phyloP scores from a whole-genome alignment of 2,113 vertebrate species.

The Euleptes europaea region DNA sequence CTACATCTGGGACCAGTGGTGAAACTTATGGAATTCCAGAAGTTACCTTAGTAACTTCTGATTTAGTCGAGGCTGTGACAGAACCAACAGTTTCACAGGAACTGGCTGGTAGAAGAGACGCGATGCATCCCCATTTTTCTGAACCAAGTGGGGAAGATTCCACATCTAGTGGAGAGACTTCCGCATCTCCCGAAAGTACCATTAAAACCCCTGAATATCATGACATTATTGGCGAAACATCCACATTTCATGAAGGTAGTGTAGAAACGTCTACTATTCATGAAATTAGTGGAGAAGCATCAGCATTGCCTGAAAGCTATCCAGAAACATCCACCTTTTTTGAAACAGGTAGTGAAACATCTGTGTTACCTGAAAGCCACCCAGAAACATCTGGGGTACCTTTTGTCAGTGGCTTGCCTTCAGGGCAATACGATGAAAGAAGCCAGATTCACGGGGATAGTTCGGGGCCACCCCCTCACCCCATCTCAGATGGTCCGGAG shows the following conservation, averaged over 20 bases:
- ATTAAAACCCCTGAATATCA: constrained; percentile 63
- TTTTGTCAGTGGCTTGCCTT: constrained; percentile 63
- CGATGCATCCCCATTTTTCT: constrained; percentile 63
- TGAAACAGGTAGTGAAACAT: constrained; percentile 61
- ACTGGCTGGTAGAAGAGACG: constrained; percentile 71
- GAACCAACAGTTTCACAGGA: constrained; percentile 71
- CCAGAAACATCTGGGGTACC: constrained; percentile 60
- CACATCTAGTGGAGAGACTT: constrained; percentile 56
- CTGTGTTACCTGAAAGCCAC: constrained; percentile 62
- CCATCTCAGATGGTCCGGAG: constrained; percentile 5
- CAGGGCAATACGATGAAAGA: constrained; percentile 58
- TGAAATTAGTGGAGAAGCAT: constrained; percentile 61
- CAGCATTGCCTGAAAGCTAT: constrained; percentile 66
- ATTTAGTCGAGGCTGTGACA: constrained; percentile 74
- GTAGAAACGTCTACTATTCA: constrained; percentile 55
- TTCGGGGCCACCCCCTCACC: constrained; percentile 48
- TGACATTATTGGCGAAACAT: constrained; percentile 64
- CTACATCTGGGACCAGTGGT: constrained; percentile 64
- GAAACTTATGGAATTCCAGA: constrained; percentile 74
- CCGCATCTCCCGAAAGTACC: constrained; percentile 65
- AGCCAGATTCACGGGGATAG: constrained; percentile 51
- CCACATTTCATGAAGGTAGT: constrained; percentile 64
- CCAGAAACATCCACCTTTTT: constrained; percentile 44
- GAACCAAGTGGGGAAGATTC: constrained; percentile 68
- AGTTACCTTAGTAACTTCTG: constrained; percentile 73